Evolutionary conservation across 2,888 invertebrate genomes (phyloP), one percentile per base, ranked within the genome.

Genomic region (Sericinus montela): DNA sequence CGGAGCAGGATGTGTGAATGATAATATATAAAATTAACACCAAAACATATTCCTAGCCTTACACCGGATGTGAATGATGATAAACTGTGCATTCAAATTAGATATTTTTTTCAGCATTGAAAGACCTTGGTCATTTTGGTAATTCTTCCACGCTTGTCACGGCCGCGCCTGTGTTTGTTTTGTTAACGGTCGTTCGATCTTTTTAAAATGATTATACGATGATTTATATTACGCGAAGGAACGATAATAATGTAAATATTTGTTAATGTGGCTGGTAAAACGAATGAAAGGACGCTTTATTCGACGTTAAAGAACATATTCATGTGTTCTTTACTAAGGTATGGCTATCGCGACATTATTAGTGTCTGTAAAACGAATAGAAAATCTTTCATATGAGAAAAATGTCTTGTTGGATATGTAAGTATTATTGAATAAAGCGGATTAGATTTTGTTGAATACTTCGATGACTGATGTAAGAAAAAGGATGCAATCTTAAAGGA

Each of bases 101-200:
- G 62, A 65, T 61, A 48, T 54, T 41, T 49, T 19, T 40, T 38
- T 48, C 30, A 49, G 23, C 42, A 39, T 46, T 35, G 25, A 13
- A 52, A 52, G 53, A 46, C 52, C 51, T 56, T 56, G 52, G 35
- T n/a, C 45, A 38, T 44, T 48, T 44, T 32, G 28, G 34, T 49
- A 35, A 48, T 51, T 43, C 34, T 19, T 46, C 32, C 32, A 37
- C 32, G 36, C 37, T 23, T 8, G 39, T 42, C 43, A 35, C 43
- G 28, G 63, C 71, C 76, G 55, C 75, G 62, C 79, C 77, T 67
- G 46, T 79, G 69, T 82, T 82, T 80, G 65, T 73, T 62, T 63
- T 69, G 58, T 59, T 63, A 80, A 80, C 79, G 75, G 75, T 71
- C 69, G 69, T 65, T 52, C 50, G 62, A 69, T 69, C 75, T 80